Percentiles rank a stretch among this genome's conserved stretches.
Conservation (phyloP, 2,113 vertebrate genomes). For the Andinoacara biseriatus region DNA sequence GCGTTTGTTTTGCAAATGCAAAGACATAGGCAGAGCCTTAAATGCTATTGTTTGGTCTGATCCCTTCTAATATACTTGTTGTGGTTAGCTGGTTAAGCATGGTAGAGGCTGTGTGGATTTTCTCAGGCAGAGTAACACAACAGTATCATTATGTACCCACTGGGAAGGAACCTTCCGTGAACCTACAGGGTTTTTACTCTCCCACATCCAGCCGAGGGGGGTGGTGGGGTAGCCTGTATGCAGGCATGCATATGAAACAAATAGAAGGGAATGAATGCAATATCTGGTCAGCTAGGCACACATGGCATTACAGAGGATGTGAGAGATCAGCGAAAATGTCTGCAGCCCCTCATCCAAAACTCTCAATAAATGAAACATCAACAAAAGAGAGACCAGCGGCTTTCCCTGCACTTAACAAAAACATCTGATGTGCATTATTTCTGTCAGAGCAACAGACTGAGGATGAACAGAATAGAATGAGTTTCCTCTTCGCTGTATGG, state of each 20-base stretch:
- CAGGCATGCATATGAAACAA: constrained; percentile 75
- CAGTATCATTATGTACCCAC: constrained; percentile 78
- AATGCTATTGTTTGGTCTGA: constrained; percentile 69
- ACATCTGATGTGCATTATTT: constrained; percentile 82
- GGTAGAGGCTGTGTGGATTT: constrained; percentile 68
- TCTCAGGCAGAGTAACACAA: constrained; percentile 78
- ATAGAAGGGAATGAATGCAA: constrained; percentile 71
- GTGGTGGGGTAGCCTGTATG: constrained; percentile 46
- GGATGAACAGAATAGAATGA: constrained; percentile 67
- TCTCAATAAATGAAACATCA: constrained; percentile 81
- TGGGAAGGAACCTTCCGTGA: constrained; percentile 74
- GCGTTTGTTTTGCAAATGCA: constrained; percentile 54
- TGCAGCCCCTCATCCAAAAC: constrained; percentile 69
- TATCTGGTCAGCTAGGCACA: constrained; percentile 74
- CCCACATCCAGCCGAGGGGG: constrained; percentile 66
- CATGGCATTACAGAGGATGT: constrained; percentile 75
- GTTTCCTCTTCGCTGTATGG: constrained; percentile 52
- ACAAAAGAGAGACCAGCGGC: constrained; percentile 71
- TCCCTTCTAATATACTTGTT: constrained; percentile 67
- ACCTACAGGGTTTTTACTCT: constrained; percentile 69
- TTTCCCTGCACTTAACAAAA: constrained; percentile 77
- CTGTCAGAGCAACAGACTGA: constrained; percentile 65
- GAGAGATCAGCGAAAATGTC: constrained; percentile 75
- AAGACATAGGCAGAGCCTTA: constrained; percentile 42
- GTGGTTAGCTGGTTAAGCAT: constrained; percentile 72